These are phyloP conservation scores for Solenopsis invicta DNA, from an alignment of 1,140 invertebrate genomes.

Conservation along the genomic window DNA sequence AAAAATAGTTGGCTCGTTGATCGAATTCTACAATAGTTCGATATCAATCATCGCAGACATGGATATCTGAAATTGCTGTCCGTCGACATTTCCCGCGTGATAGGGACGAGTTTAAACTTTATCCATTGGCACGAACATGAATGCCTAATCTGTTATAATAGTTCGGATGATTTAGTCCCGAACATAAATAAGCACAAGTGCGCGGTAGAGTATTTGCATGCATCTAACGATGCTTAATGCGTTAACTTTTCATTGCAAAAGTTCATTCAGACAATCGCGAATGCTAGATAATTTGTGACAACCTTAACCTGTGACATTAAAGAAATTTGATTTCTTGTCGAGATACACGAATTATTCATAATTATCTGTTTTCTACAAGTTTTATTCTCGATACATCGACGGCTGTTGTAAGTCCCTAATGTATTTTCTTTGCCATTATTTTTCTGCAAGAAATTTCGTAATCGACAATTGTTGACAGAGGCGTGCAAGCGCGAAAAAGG, in stretches of 20 bases:
- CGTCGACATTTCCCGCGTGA: neutral
- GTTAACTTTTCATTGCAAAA: slow-evolving; percentile 68
- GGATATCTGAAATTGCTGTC: slow-evolving; percentile 29
- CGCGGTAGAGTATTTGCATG: slow-evolving; percentile 45
- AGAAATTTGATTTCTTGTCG: slow-evolving; percentile 29
- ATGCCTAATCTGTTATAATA: slow-evolving; percentile 51
- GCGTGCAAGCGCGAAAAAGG: slow-evolving; percentile 5
- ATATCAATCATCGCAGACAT: neutral
- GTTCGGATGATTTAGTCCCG: slow-evolving; percentile 62
- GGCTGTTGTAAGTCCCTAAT: neutral
- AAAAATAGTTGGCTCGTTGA: neutral
- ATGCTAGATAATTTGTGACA: slow-evolving; percentile 18
- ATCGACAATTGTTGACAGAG: slow-evolving; percentile 19
- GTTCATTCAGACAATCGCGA: slow-evolving; percentile 25
- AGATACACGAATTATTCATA: neutral
- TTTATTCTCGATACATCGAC: neutral
- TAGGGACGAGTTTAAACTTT: slow-evolving; percentile 50
- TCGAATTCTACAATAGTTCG: neutral
- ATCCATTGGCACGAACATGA: slow-evolving; percentile 10
- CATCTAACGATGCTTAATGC: slow-evolving; percentile 60
- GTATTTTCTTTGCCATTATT: neutral
- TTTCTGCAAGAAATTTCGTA: neutral
- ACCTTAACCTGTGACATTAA: too few species aligned
- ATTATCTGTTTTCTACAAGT: neutral
- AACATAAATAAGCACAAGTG: slow-evolving; percentile 64